Conservation (phyloP, 2,797 vertebrate species). For the Alcedo quadribrachys region DNA sequence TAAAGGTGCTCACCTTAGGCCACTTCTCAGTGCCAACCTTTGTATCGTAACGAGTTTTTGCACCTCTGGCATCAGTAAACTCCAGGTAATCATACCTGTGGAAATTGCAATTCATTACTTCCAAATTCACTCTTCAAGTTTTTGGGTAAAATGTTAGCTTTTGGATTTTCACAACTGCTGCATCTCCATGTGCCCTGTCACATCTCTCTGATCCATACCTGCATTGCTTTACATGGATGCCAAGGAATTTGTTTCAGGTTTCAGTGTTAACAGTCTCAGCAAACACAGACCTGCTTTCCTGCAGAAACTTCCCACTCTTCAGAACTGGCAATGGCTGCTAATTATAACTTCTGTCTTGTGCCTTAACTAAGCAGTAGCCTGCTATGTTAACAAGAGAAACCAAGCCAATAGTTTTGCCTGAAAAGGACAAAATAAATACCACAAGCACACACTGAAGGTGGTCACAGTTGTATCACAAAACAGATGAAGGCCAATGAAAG, state of each 20-base stretch:
- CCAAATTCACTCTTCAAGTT: neutral
- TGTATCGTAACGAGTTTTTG: constrained; percentile 96
- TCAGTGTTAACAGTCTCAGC: neutral
- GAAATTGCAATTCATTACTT: constrained; percentile 45
- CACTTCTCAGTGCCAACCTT: constrained; percentile 97
- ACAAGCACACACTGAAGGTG: neutral
- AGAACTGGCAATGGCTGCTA: neutral
- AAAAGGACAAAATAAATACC: neutral
- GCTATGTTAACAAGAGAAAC: neutral
- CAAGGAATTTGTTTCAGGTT: neutral
- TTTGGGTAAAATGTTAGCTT: neutral
- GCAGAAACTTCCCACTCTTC: neutral
- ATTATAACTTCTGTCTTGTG: neutral
- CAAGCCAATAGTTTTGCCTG: neutral
- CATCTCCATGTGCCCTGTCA: neutral
- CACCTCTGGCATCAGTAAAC: constrained; percentile 95
- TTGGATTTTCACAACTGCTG: neutral
- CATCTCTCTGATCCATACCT: neutral
- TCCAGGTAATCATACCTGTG: constrained; percentile 96
- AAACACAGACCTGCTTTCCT: neutral
- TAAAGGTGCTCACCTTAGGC: constrained; percentile 88
- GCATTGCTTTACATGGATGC: neutral
- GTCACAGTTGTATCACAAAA: neutral
- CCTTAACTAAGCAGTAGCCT: neutral
- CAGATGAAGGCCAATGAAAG: neutral